Base-by-base conservation (phyloP, 2,113 vertebrate species). In the Cnemophilus loriae region DNA sequence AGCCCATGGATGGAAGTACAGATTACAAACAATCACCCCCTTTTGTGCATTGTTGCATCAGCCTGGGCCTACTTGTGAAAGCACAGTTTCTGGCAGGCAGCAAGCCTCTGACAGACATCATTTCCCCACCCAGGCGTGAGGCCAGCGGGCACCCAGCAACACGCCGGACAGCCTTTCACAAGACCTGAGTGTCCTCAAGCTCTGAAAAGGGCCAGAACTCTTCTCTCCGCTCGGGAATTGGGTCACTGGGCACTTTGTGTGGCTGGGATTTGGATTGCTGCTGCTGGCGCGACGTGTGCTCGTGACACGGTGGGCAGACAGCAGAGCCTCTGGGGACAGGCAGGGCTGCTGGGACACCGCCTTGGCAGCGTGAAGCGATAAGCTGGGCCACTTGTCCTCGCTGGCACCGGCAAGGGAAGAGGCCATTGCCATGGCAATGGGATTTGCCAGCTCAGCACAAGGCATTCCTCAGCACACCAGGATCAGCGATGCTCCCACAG, bases 231-330 rank as follows among this genome's bases (percentile, higher is more conserved):
- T 92, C 67, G 83, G 88, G 82, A 93, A 93, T 35, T 2, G 5
- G 93, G 89, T 95, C 94, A 93, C 32, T 22, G 91, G 71, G 33
- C 6, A 32, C 84, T 96, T 95, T 95, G 92, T 91, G 80, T 13
- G 0, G 0, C 73, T 32, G 6, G 82, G 53, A 59, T 76, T 41
- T 32, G n/a, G 41, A 9, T 12, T 1, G 9, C 6, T 0, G 9
- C 30, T 39, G 42, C 73, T 64, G 78, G 86, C 71, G 26, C 9
- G 13, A n/a, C 41, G 37, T 3, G 42, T 1, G 19, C 61, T 3
- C 0, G 35, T 55, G 91, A 79, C 10, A 6, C 5, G 71, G 82
- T 59, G 65, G 87, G 39, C 75, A 42, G 10, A 9, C 33, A 77
- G 78, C 42, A 53, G 82, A 78, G 94, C 41, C 81, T 21, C 33